phyloP scores from a whole-genome alignment of 2,888 invertebrate species.

The Platypus cylindrus region DNA sequence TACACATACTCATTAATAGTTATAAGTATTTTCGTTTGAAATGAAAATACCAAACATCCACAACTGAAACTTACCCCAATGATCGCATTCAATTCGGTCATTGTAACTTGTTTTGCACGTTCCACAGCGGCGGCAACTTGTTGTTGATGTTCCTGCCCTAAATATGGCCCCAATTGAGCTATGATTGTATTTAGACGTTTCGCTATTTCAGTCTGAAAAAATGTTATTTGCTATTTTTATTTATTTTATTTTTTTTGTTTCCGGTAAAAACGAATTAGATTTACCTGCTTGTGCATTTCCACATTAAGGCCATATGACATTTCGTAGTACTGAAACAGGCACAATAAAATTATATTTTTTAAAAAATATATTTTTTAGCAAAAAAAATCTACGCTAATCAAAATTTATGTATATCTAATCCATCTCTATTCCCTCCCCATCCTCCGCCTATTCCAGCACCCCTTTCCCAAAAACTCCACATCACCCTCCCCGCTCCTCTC shows the following conservation, averaged over 20 bases:
- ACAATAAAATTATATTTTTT: conserved; percentile 26
- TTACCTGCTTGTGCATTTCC: conserved; percentile 95
- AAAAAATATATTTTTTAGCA: conserved; percentile 6
- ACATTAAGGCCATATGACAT: conserved; percentile 96
- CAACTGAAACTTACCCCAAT: conserved; percentile 64
- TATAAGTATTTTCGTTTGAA: too few species aligned
- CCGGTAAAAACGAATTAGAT: not conserved
- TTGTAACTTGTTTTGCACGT: conserved; percentile 88
- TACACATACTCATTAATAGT: too few species aligned
- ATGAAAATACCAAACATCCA: too few species aligned
- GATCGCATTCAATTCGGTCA: conserved; percentile 87
- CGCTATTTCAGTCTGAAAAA: conserved; percentile 84
- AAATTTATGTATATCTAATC: too few species aligned
- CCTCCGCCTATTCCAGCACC: too few species aligned
- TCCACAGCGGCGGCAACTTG: conserved; percentile 89
- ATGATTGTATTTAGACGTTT: conserved; percentile 89
- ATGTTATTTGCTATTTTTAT: not conserved
- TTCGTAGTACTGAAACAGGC: conserved; percentile 86
- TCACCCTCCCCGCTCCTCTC: too few species aligned
- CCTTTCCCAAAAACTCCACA: too few species aligned
- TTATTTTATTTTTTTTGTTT: not conserved
- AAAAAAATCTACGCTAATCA: not conserved
- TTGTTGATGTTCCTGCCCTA: conserved; percentile 84
- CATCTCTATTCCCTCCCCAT: too few species aligned
- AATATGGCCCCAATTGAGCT: conserved; percentile 84